Evolutionary conservation across 2,888 invertebrate species (phyloP).

Genomic region (Ochropleura leucogaster): DNA sequence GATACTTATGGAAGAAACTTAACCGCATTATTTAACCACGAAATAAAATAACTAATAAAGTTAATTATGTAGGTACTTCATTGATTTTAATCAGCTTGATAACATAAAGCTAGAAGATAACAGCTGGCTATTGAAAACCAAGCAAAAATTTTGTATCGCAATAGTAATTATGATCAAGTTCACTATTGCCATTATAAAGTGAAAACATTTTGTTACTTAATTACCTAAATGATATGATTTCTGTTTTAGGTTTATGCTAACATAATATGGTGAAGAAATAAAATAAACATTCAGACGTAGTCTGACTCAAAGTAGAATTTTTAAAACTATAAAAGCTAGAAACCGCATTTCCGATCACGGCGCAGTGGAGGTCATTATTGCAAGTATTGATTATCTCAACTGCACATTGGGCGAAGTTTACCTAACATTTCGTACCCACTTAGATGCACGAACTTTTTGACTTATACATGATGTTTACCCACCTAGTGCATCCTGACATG

Average conservation of each 20-base stretch:
- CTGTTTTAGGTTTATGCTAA: constrained; percentile 8
- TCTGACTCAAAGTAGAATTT: no score
- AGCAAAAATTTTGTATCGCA: neutral
- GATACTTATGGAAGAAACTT: neutral
- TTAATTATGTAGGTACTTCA: neutral
- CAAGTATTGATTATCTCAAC: constrained; percentile 54
- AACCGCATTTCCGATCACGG: constrained; percentile 36
- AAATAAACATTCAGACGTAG: neutral
- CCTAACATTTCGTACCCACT: neutral
- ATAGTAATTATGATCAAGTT: neutral
- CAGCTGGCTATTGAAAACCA: neutral
- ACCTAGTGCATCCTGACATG: constrained; percentile 92
- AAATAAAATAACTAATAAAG: neutral
- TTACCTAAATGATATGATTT: constrained; percentile 6
- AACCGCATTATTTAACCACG: neutral
- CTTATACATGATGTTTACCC: neutral
- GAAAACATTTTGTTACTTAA: neutral
- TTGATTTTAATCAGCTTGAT: constrained; percentile 8
- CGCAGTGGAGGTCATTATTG: constrained; percentile 36
- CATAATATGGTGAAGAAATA: constrained; percentile 38
- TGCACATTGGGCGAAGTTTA: constrained; percentile 27
- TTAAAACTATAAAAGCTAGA: neutral
- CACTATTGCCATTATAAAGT: neutral
- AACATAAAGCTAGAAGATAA: neutral
- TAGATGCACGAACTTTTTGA: neutral